Evolutionary conservation across 2,113 vertebrate species (phyloP).

Genomic region (Chaenogobius annularis): DNA sequence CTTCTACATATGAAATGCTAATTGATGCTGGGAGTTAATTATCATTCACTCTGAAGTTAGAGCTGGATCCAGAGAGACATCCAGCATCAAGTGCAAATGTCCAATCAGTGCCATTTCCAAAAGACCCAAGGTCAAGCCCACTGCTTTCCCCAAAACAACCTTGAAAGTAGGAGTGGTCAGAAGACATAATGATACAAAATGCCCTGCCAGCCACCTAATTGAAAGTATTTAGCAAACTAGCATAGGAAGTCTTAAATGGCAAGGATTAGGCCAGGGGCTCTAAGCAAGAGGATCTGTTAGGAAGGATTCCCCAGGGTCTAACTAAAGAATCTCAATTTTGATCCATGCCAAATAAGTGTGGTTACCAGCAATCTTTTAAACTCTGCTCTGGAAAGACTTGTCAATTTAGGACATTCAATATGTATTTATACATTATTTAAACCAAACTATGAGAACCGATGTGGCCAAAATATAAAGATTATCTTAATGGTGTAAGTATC

Average conservation of each 20-base stretch:
- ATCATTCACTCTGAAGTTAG: slow-evolving; percentile 64
- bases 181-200: slow-evolving; percentile 54
- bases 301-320: slow-evolving; percentile 73
- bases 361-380: slow-evolving; percentile 38
- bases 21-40: slow-evolving; percentile 74
- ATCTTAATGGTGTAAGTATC: not conserved
- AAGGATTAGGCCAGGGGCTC: slow-evolving; percentile 76
- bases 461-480: too few relatives aligned
- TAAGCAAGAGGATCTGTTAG: slow-evolving; percentile 68
- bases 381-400: not conserved
- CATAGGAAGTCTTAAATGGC: slow-evolving; percentile 72
- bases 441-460: too few relatives aligned
- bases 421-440: too few relatives aligned
- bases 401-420: not conserved
- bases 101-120: slow-evolving; percentile 41
- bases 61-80: slow-evolving; percentile 42
- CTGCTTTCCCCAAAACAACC: slow-evolving; percentile 26
- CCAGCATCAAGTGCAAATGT: slow-evolving; percentile 54
- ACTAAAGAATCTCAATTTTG: slow-evolving; percentile 62
- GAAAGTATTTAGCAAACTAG: slow-evolving; percentile 76
- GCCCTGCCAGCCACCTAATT: slow-evolving; percentile 72
- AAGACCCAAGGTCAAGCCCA: slow-evolving; percentile 51
- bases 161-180: slow-evolving; percentile 58
- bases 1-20: slow-evolving; percentile 70
- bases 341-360: slow-evolving; percentile 27